Conservation (phyloP, 2,797 vertebrate species). For the Ciconia nigra region DNA sequence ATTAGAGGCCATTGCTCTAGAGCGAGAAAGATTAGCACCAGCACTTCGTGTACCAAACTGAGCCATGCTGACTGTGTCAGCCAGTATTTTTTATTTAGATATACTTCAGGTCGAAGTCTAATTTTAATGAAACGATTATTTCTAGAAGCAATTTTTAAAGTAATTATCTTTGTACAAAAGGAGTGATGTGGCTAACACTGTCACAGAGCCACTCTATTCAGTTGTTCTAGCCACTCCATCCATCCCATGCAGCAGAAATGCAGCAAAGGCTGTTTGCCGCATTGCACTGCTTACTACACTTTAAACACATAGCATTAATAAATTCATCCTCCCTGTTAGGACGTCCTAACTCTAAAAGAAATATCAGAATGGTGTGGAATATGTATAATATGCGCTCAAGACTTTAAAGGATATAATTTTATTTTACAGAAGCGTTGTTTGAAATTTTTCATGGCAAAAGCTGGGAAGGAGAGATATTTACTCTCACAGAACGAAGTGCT, state of each 20-base stretch:
- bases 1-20: constrained; percentile 10
- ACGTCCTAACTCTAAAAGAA: constrained; percentile 19
- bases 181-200: neutral
- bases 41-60: constrained; percentile 5
- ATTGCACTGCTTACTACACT: neutral
- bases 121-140: neutral
- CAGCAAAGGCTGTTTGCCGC: neutral
- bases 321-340: neutral
- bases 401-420: neutral
- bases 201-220: neutral
- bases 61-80: constrained; percentile 56
- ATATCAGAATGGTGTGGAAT: neutral
- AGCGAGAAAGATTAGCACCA: neutral
- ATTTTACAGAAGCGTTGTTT: neutral
- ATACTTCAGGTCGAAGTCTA: constrained; percentile 33
- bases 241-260: neutral
- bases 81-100: neutral
- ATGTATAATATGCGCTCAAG: neutral
- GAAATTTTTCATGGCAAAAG: neutral
- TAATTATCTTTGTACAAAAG: neutral
- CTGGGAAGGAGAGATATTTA: neutral
- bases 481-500: neutral
- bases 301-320: constrained; percentile 22
- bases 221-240: neutral
- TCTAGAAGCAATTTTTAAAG: neutral